These are phyloP conservation scores for Volucella inflata DNA, from an alignment of 2,888 invertebrate genomes.

Conservation along the genomic window DNA sequence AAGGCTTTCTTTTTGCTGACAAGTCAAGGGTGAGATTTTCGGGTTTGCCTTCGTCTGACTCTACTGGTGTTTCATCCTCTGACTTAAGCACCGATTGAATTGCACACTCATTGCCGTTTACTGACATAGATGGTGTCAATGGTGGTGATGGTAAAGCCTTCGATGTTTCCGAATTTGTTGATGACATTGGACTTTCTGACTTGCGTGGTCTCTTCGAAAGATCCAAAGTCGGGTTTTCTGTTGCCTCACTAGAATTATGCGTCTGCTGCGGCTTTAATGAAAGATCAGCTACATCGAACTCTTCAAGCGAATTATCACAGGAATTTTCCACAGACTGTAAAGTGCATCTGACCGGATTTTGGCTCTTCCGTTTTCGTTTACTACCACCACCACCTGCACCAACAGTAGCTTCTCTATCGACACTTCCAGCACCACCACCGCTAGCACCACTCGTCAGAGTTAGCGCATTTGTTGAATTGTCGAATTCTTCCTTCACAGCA, in stretches of 20 bases:
- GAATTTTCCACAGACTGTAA: slow-evolving; percentile 82
- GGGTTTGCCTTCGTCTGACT: slow-evolving; percentile 77
- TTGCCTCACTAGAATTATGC: slow-evolving; percentile 51
- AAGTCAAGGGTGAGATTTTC: slow-evolving; percentile 59
- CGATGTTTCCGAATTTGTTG: slow-evolving; percentile 79
- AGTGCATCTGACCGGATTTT: slow-evolving; percentile 93
- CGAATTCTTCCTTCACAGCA: slow-evolving; percentile 83
- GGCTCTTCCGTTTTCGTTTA: slow-evolving; percentile 93
- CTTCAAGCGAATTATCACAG: slow-evolving; percentile 82
- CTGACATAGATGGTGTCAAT: slow-evolving; percentile 79
- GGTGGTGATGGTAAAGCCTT: slow-evolving; percentile 83
- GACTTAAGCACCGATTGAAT: slow-evolving; percentile 28
- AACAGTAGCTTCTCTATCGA: slow-evolving; percentile 57
- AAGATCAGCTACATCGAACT: slow-evolving; percentile 82
- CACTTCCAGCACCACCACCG: slow-evolving; percentile 51
- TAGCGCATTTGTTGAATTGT: slow-evolving; percentile 71
- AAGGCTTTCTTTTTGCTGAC: slow-evolving; percentile 53
- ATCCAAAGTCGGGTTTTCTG: slow-evolving; percentile 76
- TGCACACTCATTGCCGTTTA: slow-evolving; percentile 70
- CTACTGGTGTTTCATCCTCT: slow-evolving; percentile 70
- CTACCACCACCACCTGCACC: slow-evolving; percentile 83
- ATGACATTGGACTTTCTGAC: slow-evolving; percentile 76
- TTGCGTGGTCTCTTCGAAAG: slow-evolving; percentile 77
- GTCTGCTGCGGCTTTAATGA: slow-evolving; percentile 80
- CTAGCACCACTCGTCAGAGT: slow-evolving; percentile 68